Conservation (phyloP, 2,113 vertebrate species). For the Epinephelus lanceolatus region DNA sequence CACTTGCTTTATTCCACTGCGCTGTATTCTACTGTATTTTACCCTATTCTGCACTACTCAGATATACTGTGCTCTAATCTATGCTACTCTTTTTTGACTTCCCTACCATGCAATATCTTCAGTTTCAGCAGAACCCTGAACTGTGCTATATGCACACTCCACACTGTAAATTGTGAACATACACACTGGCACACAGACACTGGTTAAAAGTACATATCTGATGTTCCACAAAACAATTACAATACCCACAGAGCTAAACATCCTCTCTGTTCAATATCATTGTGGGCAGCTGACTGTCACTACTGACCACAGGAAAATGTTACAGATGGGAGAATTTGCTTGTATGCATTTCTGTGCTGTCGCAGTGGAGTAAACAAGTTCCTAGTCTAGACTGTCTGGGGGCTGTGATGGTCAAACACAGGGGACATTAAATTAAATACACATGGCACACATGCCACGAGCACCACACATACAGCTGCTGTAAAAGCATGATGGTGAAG, state of each 20-base stretch:
- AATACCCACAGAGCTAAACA: constrained; percentile 14
- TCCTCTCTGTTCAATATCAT: not conserved
- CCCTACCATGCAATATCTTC: no score
- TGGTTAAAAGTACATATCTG: not conserved
- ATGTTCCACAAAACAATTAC: constrained; percentile 14
- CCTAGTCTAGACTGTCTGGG: constrained; percentile 8
- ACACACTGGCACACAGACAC: not conserved
- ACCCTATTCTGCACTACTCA: not conserved
- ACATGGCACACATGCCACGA: constrained; percentile 23
- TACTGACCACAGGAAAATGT: constrained; percentile 28
- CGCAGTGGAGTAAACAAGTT: constrained; percentile 34
- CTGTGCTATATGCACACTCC: not conserved
- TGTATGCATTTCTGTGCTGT: constrained; percentile 13
- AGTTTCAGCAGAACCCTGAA: not conserved
- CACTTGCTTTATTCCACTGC: not conserved
- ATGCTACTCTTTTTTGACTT: not conserved
- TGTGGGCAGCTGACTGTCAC: constrained; percentile 29
- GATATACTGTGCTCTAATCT: not conserved
- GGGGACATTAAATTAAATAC: constrained; percentile 38
- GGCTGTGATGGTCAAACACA: constrained; percentile 22
- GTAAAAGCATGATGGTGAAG: constrained; percentile 2
- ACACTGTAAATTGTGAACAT: not conserved
- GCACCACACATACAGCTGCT: constrained; percentile 8
- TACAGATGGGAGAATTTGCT: constrained; percentile 30
- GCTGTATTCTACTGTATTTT: not conserved